phyloP scores from a whole-genome alignment of 2,888 invertebrate species.

The Drosophila cracens region DNA sequence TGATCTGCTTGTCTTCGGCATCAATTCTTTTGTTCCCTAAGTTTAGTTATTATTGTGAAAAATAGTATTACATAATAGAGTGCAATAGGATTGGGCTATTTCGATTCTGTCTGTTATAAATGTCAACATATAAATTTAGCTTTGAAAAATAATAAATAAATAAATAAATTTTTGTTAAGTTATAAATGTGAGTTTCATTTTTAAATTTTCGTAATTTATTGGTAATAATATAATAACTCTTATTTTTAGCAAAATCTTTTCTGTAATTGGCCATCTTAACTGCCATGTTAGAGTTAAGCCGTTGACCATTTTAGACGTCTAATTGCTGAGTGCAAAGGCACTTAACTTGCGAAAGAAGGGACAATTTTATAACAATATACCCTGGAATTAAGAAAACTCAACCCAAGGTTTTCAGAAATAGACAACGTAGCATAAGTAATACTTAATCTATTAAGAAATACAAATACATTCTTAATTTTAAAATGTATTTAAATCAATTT shows the following conservation, averaged over 20 bases:
- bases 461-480: not conserved
- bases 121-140: not conserved
- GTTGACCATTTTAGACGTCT: not conserved
- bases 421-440: not conserved
- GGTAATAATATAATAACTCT: accelerated
- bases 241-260: not conserved
- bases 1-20: not conserved
- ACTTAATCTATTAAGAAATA: not conserved
- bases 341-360: not conserved
- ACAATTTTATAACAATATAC: not conserved
- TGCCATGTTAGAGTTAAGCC: not conserved
- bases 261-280: not conserved
- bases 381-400: not conserved
- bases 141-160: not conserved
- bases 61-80: not conserved
- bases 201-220: not conserved
- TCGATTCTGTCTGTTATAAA: not conserved
- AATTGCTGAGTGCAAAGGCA: not conserved
- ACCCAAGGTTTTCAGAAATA: not conserved
- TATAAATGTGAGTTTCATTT: not conserved
- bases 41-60: not conserved
- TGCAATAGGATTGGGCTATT: not conserved
- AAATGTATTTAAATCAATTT: not conserved
- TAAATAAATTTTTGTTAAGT: not conserved
- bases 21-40: not conserved